phyloP scores from a whole-genome alignment of 2,888 invertebrate species.

The Rambutsinella grinnellia region DNA sequence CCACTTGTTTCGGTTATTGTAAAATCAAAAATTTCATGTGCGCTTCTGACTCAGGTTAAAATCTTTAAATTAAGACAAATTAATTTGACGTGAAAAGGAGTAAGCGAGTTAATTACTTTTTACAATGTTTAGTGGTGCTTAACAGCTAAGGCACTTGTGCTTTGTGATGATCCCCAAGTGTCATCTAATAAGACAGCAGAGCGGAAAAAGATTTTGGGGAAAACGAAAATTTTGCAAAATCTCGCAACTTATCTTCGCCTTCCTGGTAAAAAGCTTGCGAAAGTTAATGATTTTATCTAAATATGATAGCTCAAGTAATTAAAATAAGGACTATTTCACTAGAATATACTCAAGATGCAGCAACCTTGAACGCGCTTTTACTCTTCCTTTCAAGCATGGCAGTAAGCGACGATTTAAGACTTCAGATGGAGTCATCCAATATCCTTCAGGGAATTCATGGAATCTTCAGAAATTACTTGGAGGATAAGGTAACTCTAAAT shows the following conservation, averaged over 20 bases:
- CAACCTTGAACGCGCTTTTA: slow-evolving; percentile 59
- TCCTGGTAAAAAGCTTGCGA: not conserved
- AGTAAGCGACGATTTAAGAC: slow-evolving; percentile 50
- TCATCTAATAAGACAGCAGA: slow-evolving; percentile 60
- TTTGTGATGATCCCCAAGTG: slow-evolving; percentile 59
- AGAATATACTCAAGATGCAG: slow-evolving; percentile 40
- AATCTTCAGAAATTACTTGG: slow-evolving; percentile 41
- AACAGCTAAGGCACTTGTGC: slow-evolving; percentile 54
- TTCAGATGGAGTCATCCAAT: slow-evolving; percentile 47
- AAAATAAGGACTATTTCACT: not conserved
- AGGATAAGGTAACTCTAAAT: slow-evolving; percentile 25
- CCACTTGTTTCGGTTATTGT: slow-evolving; percentile 46
- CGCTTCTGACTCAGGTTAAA: slow-evolving; percentile 57
- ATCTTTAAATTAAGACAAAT: not conserved
- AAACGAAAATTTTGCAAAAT: slow-evolving; percentile 23
- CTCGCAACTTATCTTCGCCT: slow-evolving; percentile 14
- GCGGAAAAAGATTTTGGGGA: slow-evolving; percentile 51
- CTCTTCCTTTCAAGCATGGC: slow-evolving; percentile 57
- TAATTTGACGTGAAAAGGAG: too few relatives aligned
- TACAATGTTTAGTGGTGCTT: slow-evolving; percentile 60
- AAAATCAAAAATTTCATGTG: slow-evolving; percentile 36
- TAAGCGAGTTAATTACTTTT: not conserved
- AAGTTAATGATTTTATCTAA: too few relatives aligned
- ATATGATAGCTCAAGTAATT: not conserved
- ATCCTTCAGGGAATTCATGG: slow-evolving; percentile 47